These are phyloP conservation scores for Sycophila sp. DNA, from an alignment of 1,140 invertebrate species.

Conservation along the genomic window DNA sequence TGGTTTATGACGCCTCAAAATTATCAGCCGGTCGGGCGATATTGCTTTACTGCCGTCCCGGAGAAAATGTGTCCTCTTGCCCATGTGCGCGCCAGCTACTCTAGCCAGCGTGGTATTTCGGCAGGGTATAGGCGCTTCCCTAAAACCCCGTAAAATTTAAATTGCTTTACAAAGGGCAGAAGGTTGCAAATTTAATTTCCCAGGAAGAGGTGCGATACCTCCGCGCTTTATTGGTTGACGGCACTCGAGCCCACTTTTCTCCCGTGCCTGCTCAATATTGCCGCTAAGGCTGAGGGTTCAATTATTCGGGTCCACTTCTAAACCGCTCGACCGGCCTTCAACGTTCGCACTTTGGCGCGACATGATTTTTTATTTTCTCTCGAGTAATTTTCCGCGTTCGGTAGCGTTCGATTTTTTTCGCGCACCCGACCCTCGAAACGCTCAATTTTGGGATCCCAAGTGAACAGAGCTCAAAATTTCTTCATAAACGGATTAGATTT, in stretches of 20 bases:
- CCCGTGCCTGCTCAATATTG: too few relatives aligned
- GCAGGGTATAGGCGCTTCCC: background rate
- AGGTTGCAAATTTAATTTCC: background rate
- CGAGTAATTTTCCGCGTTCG: too few relatives aligned
- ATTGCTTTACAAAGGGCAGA: slow-evolving; percentile 10
- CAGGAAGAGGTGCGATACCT: too few relatives aligned
- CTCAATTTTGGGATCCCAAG: too few relatives aligned
- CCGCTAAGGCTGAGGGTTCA: too few relatives aligned
- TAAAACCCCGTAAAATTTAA: background rate
- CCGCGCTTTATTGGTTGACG: background rate
- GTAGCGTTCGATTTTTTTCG: background rate
- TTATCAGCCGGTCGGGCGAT: background rate
- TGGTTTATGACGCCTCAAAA: slow-evolving; percentile 9
- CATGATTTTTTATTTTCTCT: too few relatives aligned
- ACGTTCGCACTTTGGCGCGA: too few relatives aligned
- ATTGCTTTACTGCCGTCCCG: slow-evolving; percentile 14
- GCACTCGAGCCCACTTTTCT: too few relatives aligned
- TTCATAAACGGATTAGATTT: background rate
- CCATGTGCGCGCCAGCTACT: background rate
- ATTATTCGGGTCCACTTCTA: too few relatives aligned
- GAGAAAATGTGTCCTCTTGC: slow-evolving; percentile 20
- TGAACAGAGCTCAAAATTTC: background rate
- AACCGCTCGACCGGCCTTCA: too few relatives aligned
- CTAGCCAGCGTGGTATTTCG: too few relatives aligned
- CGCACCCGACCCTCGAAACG: too few relatives aligned